phyloP scores from a whole-genome alignment of 2,888 invertebrate species.

The Drosophila acutilabella region DNA sequence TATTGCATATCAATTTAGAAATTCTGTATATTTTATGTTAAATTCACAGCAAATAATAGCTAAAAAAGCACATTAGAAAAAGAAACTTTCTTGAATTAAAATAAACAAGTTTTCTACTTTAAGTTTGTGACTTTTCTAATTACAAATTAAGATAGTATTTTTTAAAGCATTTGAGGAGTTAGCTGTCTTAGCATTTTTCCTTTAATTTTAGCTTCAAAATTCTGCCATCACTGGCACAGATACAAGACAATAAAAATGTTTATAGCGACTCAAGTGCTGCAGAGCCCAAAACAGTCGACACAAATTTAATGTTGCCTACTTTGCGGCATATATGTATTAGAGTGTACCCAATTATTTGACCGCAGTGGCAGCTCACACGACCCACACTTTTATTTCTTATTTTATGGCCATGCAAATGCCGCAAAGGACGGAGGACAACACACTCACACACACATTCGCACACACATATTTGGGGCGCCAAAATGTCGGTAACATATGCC shows the following conservation, averaged over 20 bases:
- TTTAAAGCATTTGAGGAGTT: background rate
- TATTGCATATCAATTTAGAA: too few species aligned
- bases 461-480: constrained; percentile 52
- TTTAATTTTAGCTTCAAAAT: background rate
- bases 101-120: too few species aligned
- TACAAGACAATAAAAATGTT: constrained; percentile 66
- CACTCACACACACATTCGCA: constrained; percentile 5
- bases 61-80: too few species aligned
- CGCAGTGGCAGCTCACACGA: constrained; percentile 39
- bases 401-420: constrained; percentile 77
- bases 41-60: too few species aligned
- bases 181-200: background rate
- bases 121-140: too few species aligned
- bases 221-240: background rate
- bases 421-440: constrained; percentile 18
- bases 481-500: constrained; percentile 71
- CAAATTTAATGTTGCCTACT: constrained; percentile 43
- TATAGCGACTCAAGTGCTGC: constrained; percentile 37
- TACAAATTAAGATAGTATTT: too few species aligned
- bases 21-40: too few species aligned
- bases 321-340: constrained; percentile 8
- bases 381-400: constrained; percentile 70
- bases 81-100: too few species aligned
- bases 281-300: constrained; percentile 15
- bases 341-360: constrained; percentile 65